These are phyloP conservation scores for Homarus gammarus DNA, from an alignment of 2,888 invertebrate genomes.

Conservation along the genomic window DNA sequence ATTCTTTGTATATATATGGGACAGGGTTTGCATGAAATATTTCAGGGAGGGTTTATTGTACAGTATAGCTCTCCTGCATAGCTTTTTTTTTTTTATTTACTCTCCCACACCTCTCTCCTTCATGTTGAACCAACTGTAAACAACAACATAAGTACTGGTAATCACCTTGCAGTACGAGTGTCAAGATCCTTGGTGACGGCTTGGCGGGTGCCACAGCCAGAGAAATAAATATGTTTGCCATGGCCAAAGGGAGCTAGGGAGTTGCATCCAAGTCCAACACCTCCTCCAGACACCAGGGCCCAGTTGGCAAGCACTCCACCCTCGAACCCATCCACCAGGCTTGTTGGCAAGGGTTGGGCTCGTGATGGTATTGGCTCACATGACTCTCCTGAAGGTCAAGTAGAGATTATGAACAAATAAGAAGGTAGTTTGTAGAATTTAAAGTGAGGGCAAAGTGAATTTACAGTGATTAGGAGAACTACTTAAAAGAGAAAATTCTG, in stretches of 20 bases:
- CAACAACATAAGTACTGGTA: too few species aligned
- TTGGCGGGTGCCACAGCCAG: constrained; percentile 79
- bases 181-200: constrained; percentile 79
- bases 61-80: too few species aligned
- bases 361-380: constrained; percentile 63
- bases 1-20: too few species aligned
- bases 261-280: constrained; percentile 79
- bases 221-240: constrained; percentile 80
- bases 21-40: too few species aligned
- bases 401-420: too few species aligned
- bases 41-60: too few species aligned
- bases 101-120: too few species aligned
- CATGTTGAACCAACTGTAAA: background rate
- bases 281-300: constrained; percentile 79
- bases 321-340: constrained; percentile 74
- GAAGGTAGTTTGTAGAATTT: background rate
- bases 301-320: constrained; percentile 77
- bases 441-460: background rate
- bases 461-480: background rate
- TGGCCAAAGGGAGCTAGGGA: constrained; percentile 79
- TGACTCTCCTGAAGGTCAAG: constrained; percentile 65
- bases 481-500: background rate
- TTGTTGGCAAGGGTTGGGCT: constrained; percentile 64
- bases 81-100: too few species aligned
- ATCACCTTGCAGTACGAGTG: constrained; percentile 78